Evolutionary conservation across 2,888 invertebrate genomes (phyloP).

Genomic region (Phyllotreta striolata): DNA sequence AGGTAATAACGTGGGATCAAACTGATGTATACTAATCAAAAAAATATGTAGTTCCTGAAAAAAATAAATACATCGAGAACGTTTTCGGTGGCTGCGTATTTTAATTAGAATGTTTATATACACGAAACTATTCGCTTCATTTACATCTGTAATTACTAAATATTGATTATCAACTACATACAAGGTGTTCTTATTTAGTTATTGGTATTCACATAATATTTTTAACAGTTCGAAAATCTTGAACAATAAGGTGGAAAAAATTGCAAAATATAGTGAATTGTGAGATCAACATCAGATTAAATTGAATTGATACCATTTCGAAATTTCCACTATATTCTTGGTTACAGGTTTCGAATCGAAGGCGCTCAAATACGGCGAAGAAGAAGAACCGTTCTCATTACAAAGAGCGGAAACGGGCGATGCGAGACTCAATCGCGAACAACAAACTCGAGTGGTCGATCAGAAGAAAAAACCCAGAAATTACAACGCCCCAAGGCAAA

Average conservation of each 20-base stretch:
- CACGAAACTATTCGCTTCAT: background rate
- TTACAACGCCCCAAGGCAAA: conserved; percentile 49
- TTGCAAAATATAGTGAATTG: no score
- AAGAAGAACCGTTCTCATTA: conserved; percentile 75
- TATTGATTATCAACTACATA: no score
- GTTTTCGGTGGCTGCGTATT: conserved; percentile 12
- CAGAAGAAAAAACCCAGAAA: conserved; percentile 55
- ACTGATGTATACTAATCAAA: conserved; percentile 30
- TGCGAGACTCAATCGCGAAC: conserved; percentile 58
- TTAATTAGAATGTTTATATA: no score
- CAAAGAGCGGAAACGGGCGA: conserved; percentile 77
- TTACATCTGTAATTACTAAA: background rate
- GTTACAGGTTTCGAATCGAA: conserved; percentile 70
- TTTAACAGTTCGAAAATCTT: no score
- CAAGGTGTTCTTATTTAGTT: no score
- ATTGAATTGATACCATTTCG: background rate
- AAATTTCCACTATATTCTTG: conserved; percentile 2
- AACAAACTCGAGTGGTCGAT: conserved; percentile 58
- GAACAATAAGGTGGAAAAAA: no score
- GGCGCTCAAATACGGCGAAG: conserved; percentile 69
- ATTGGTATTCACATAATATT: no score
- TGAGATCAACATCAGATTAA: no score
- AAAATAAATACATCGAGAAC: conserved; percentile 16
- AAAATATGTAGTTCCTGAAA: conserved; percentile 21
- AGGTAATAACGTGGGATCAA: conserved; percentile 38